phyloP scores from a whole-genome alignment of 2,888 invertebrate genomes.

The Parthenolecanium corni region DNA sequence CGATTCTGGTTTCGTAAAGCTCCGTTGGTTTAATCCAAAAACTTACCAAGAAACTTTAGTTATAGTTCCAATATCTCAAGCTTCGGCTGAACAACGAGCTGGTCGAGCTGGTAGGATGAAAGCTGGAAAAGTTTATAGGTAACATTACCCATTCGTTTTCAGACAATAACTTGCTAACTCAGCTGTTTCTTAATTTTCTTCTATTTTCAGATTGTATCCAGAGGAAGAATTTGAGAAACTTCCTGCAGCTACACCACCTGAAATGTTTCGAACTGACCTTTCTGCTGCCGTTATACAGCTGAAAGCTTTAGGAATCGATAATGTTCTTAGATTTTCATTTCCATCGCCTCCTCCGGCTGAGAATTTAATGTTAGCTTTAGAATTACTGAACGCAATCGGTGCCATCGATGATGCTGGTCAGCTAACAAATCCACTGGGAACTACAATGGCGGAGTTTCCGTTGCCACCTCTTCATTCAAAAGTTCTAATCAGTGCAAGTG shows the following conservation, averaged over 20 bases:
- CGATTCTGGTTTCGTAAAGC: conserved; percentile 91
- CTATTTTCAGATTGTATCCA: conserved; percentile 52
- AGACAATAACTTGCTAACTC: not conserved
- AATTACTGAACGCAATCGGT: conserved; percentile 72
- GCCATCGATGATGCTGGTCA: conserved; percentile 67
- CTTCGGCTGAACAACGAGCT: conserved; percentile 82
- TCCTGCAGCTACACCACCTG: conserved; percentile 64
- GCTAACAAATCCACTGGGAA: conserved; percentile 65
- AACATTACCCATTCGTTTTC: not conserved
- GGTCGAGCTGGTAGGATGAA: conserved; percentile 80
- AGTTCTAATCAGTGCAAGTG: conserved; percentile 65
- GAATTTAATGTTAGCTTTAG: conserved; percentile 70
- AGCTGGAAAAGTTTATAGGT: conserved; percentile 75
- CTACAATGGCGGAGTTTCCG: conserved; percentile 83
- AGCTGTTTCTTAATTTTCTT: conserved; percentile 12
- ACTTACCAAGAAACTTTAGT: conserved; percentile 75
- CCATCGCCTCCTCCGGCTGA: conserved; percentile 85
- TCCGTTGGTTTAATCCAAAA: conserved; percentile 75
- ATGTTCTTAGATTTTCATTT: conserved; percentile 81
- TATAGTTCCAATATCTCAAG: conserved; percentile 69
- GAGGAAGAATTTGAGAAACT: conserved; percentile 65
- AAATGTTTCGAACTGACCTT: conserved; percentile 83
- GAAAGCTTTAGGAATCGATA: conserved; percentile 88
- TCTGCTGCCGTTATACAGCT: conserved; percentile 74
- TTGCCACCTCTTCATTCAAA: conserved; percentile 76